Evolutionary conservation across 92 coral and sea anemone species (phyloP).

Genomic region (Epizoanthus scotinus): DNA sequence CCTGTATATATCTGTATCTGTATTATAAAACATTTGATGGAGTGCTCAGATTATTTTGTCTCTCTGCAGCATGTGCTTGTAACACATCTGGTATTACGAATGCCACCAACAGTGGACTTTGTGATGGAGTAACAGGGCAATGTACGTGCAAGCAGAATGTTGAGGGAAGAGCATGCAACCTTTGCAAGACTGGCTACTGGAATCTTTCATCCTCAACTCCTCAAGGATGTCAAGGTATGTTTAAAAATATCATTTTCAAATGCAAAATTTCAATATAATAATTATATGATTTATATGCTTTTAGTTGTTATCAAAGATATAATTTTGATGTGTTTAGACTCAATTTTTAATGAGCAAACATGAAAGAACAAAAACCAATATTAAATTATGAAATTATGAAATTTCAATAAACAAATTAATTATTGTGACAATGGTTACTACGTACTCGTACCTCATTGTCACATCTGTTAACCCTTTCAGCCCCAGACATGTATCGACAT

Average conservation of each 20-base stretch:
- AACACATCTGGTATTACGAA: constrained; percentile 68
- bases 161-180: constrained; percentile 77
- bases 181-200: constrained; percentile 80
- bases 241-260: not conserved
- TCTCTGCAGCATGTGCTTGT: constrained; percentile 81
- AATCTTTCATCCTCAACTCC: constrained; percentile 63
- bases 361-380: no score
- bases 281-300: no score
- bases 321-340: no score
- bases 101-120: constrained; percentile 59
- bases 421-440: no score
- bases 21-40: not conserved
- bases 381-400: no score
- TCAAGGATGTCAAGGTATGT: constrained; percentile 80
- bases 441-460: no score
- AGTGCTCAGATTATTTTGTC: not conserved
- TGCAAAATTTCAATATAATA: not conserved
- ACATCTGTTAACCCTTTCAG: no score
- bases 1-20: no score
- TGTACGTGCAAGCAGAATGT: constrained; percentile 85
- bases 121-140: constrained; percentile 79
- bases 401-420: no score
- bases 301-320: no score
- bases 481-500: no score
- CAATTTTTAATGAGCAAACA: no score